Evolutionary conservation across 1,140 invertebrate species (phyloP), one percentile per base, ranked within the genome.

Genomic region (Plectrocnemia conspersa): DNA sequence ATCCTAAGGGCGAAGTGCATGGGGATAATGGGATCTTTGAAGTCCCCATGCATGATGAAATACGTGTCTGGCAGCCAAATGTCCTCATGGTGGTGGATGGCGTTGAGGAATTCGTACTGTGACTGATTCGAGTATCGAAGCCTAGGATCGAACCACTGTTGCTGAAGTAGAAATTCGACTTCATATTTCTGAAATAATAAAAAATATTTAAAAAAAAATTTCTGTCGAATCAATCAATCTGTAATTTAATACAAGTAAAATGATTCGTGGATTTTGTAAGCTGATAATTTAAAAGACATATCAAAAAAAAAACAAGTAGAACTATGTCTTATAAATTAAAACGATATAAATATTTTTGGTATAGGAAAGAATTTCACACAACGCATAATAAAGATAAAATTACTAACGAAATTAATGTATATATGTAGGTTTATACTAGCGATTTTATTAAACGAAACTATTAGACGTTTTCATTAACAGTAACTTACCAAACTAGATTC

Each of bases 11-110:
- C 88, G 64, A 94, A 91, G 77, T 93, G 88, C 68, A 90, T 85
- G 36, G 90, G 91, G 70, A 90, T 90, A 64, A 93, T 82, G 27
- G 89, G 88, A 73, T 91, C 86, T 77, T 93, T 92, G 73, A 93
- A 93, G 71, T 93, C 90, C 52, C 91, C 91, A 73, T 93, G 91
- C 86, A 93, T 93, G 68, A 93, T 93, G 77, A 93, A 93, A 72
- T 93, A 93, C 19, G 90, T 93, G 73, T 94, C 91, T 35, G 91
- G 91, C 62, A 92, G 79, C 91, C 91, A 94, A 65, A 94, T 86
- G 64, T 89, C 82, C 64, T 89, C 82, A 73, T 90, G 85, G 72
- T 93, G 90, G 68, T 92, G 89, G 58, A 94, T 89, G 47, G 88
- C 91, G 71, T 93, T 93, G 56, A 94, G 76, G 71, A 85, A 92